A percentile compares a stretch with the other conserved stretches of the same genome.
These are phyloP conservation scores for Hesperophylax magnus DNA, from an alignment of 1,140 invertebrate genomes.

Conservation along the genomic window DNA sequence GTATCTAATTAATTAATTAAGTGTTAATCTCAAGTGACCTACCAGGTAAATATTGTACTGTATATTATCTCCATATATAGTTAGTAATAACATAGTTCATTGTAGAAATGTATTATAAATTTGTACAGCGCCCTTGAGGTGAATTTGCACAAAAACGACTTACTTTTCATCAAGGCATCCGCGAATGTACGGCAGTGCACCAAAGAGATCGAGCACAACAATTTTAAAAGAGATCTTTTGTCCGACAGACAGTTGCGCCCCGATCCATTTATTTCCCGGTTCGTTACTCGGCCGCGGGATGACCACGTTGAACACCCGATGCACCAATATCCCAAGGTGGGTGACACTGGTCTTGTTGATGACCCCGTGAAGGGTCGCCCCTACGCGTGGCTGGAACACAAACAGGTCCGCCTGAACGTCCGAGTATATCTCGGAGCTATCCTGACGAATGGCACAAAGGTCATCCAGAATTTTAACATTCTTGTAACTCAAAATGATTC, in stretches of 20 bases:
- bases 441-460: constrained; percentile 70
- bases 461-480: constrained; percentile 73
- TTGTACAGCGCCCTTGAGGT: too few relatives aligned
- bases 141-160: too few relatives aligned
- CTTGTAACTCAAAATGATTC: constrained; percentile 75
- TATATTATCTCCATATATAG: too few relatives aligned
- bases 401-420: constrained; percentile 78
- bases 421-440: constrained; percentile 73
- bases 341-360: constrained; percentile 75
- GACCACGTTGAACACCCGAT: constrained; percentile 77
- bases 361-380: constrained; percentile 69
- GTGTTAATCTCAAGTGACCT: too few relatives aligned
- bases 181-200: constrained; percentile 73
- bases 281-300: constrained; percentile 71
- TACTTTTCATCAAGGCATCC: constrained; percentile 70
- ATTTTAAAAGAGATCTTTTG: constrained; percentile 74
- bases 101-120: too few relatives aligned
- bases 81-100: too few relatives aligned
- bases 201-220: constrained; percentile 70
- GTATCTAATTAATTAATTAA: too few relatives aligned
- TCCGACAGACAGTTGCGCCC: constrained; percentile 69
- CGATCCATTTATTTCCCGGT: constrained; percentile 71
- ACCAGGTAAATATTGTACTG: too few relatives aligned
- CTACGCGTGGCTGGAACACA: constrained; percentile 71
- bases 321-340: constrained; percentile 75